Base-by-base conservation (phyloP, 2,797 vertebrate species). In the Epinephelus awoara region DNA sequence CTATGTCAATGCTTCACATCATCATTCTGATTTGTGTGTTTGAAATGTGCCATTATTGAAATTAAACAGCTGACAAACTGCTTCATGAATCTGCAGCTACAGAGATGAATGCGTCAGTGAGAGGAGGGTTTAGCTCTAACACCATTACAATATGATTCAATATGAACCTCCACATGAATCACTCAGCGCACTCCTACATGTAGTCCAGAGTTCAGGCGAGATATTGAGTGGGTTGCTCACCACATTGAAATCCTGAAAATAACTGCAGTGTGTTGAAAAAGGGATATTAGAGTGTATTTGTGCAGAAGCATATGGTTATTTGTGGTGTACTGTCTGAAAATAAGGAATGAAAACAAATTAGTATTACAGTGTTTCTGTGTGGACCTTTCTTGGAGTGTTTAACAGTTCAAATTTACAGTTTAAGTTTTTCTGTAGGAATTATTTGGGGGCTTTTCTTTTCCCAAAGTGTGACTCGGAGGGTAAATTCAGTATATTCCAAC, bases 161-260 rank as follows among this genome's bases (percentile, higher is more conserved):
- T 63, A 79, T 61, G 52, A 86, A 72, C 55, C 64, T 75, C 77
- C 40, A 77, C 73, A 89, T 85, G 64, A 88, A 78, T 90, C 82
- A 89, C 80, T 84, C 66, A 19, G 61, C 49, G 65, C 66, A 75
- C 75, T 82, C 70, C 80, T 74, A 85, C 81, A 64, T 52, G 73
- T 2, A 59, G 64, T 58, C 64, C 49, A 50, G 25, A 59, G 66
- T 29, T 81, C 50, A 85, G 77, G 27, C 13, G 54, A 50, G 52
- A 67, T 44, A 27, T 10, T 46, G 59, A 72, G 79, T 46, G 21
- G 34, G 69, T 6, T 67, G 49, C 10, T 72, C 50, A 50, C 11
- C 51, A 56, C 15, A 29, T 6, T 52, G 12, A 49, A 66, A 50
- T 38, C 19, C 47, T 57, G 23, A 55, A 38, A 69, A 65, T 40